phyloP scores from a whole-genome alignment of 1,140 invertebrate species.

The Drosophila kepulauana region DNA sequence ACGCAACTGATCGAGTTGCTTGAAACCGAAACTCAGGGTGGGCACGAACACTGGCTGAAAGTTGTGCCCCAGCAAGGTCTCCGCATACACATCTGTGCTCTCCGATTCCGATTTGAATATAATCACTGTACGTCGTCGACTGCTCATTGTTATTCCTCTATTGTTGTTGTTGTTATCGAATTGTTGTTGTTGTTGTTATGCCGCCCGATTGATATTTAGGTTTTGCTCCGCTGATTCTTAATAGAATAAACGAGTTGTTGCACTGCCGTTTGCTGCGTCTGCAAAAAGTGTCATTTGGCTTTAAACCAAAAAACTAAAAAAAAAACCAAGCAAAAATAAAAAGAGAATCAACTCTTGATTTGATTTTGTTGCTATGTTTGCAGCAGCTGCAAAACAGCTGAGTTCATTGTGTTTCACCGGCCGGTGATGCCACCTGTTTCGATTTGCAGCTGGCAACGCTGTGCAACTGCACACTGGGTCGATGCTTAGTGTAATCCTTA shows the following conservation, averaged over 20 bases:
- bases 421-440: constrained; percentile 24
- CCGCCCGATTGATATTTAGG: background rate
- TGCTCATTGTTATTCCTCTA: constrained; percentile 47
- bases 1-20: constrained; percentile 83
- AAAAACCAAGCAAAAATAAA: too few species aligned
- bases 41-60: constrained; percentile 86
- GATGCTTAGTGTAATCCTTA: background rate
- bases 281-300: too few species aligned
- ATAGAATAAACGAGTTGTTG: too few species aligned
- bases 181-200: background rate
- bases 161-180: constrained; percentile 1
- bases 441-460: constrained; percentile 2
- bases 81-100: constrained; percentile 86
- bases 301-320: too few species aligned
- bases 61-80: constrained; percentile 84
- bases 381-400: constrained; percentile 23
- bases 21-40: constrained; percentile 86
- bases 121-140: constrained; percentile 84
- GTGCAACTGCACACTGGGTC: constrained; percentile 2
- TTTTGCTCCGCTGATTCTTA: too few species aligned
- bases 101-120: constrained; percentile 87
- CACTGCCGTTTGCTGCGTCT: too few species aligned
- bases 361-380: constrained; percentile 13
- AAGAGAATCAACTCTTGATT: background rate
- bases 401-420: constrained; percentile 2